Percentiles rank a stretch among this genome's conserved stretches.
Evolutionary conservation across 2,113 vertebrate species (phyloP).

Genomic region (Hymenochirus boettgeri): DNA sequence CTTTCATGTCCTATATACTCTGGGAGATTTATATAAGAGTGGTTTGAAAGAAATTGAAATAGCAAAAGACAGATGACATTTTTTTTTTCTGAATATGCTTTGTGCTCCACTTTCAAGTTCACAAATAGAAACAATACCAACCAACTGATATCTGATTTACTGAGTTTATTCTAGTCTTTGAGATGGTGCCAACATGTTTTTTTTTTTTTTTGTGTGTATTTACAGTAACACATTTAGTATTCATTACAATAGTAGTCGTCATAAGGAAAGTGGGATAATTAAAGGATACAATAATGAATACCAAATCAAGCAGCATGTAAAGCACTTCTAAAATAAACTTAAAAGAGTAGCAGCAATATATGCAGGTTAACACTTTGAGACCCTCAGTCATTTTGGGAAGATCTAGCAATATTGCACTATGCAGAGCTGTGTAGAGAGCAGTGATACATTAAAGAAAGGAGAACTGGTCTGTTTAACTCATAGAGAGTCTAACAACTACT

Average conservation of each 20-base stretch:
- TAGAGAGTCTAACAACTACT: too few relatives aligned
- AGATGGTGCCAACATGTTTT: background rate
- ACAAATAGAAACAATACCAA: slow-evolving; percentile 9
- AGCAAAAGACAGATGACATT: slow-evolving; percentile 1
- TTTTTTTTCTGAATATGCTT: background rate
- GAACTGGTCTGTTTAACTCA: too few relatives aligned
- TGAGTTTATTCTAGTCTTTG: background rate
- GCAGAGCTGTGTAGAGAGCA: too few relatives aligned
- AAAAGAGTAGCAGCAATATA: too few relatives aligned
- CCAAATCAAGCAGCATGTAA: too few relatives aligned
- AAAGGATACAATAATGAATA: too few relatives aligned
- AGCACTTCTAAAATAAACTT: too few relatives aligned
- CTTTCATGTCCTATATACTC: slow-evolving; percentile 8
- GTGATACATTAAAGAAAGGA: too few relatives aligned
- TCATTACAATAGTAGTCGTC: background rate
- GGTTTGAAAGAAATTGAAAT: slow-evolving; percentile 1
- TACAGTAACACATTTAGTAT: background rate
- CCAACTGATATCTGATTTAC: background rate
- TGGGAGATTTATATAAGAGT: slow-evolving; percentile 22
- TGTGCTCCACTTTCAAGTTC: slow-evolving; percentile 3
- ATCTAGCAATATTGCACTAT: too few relatives aligned
- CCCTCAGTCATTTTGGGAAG: too few relatives aligned
- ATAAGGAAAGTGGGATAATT: background rate
- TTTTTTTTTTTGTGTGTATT: too few relatives aligned
- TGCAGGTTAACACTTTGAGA: too few relatives aligned